Evolutionary conservation across 2,797 vertebrate genomes (phyloP), one percentile per base, ranked within the genome.

Genomic region (Caiman crocodilus): DNA sequence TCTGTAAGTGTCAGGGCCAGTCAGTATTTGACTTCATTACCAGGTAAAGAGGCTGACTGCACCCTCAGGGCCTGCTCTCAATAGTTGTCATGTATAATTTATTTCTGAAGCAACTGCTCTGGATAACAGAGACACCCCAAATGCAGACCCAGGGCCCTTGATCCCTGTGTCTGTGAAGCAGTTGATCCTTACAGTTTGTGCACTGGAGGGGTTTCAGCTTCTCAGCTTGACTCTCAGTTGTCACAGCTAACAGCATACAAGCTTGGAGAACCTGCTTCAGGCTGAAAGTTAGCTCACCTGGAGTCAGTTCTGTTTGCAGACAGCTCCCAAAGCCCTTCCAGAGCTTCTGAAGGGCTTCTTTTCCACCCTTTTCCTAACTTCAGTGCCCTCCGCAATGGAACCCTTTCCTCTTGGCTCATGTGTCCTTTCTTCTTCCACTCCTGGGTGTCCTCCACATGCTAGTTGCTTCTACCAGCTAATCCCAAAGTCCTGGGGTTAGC

Each of bases 1-100:
- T 90, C 90, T 69, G 98, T 98, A 97, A 98, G 98, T 97, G 57
- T 59, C 30, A n/a, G 32, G 20, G 71, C 42, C 14, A 14, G 4
- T 15, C 10, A 2, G 42, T 50, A 50, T 50, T 50, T 63, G 15
- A 26, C 42, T 69, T 78, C 58, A 61, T 32, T 17, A 17, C 5
- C 10, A 17, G 32, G 30, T 61, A 25, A 26, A 61, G 35, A 60
- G 4, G 20, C 7, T 42, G 42, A 42, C 69, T 23, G 69, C 35
- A 23, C 35, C 35, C 14, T 7, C 35, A 50, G 14, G 35, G 35
- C 35, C 69, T 50, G 23, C 35, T 50, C 60, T 20, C 26, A 61
- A 10, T 25, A 42, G 32, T 71, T 71, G 14, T 6, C 6, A 42
- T 42, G 20, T 14, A 25, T 71, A 35, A 42, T 71, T 42, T 23